Conservation (phyloP, 2,888 invertebrate genomes). For the Zonitis immaculata region DNA sequence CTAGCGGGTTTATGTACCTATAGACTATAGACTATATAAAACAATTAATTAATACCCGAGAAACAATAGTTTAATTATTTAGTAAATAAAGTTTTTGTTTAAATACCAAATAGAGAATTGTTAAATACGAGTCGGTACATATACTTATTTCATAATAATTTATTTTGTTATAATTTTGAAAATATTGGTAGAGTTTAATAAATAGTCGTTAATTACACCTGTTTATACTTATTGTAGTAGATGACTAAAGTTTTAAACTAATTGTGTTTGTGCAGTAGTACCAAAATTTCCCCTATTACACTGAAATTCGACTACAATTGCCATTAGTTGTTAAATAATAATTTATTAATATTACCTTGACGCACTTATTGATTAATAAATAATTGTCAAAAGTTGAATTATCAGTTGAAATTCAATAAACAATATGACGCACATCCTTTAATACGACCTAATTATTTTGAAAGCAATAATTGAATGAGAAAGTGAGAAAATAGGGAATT, state of each 20-base stretch:
- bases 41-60: constrained; percentile 19
- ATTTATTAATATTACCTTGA: neutral
- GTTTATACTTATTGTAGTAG: constrained; percentile 10
- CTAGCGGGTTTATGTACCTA: constrained; percentile 21
- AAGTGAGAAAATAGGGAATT: constrained; percentile 18
- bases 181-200: no score
- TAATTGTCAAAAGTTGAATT: neutral
- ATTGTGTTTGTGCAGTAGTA: constrained; percentile 10
- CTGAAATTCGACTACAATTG: constrained; percentile 4
- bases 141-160: no score
- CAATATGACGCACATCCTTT: neutral
- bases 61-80: constrained; percentile 21
- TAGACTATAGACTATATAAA: no score
- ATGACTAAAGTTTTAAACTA: constrained; percentile 2
- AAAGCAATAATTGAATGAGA: constrained; percentile 20
- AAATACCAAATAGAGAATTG: constrained; percentile 14
- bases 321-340: constrained; percentile 5
- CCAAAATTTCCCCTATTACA: neutral
- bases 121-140: no score
- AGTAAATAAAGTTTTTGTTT: constrained; percentile 16
- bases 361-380: neutral
- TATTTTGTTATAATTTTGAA: no score
- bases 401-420: neutral
- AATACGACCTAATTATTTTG: constrained; percentile 17
- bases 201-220: constrained; percentile 16